Percentiles rank a stretch among this genome's conserved stretches.
Conservation (phyloP, 2,113 vertebrate genomes). For the Ceuthmochares aereus region DNA sequence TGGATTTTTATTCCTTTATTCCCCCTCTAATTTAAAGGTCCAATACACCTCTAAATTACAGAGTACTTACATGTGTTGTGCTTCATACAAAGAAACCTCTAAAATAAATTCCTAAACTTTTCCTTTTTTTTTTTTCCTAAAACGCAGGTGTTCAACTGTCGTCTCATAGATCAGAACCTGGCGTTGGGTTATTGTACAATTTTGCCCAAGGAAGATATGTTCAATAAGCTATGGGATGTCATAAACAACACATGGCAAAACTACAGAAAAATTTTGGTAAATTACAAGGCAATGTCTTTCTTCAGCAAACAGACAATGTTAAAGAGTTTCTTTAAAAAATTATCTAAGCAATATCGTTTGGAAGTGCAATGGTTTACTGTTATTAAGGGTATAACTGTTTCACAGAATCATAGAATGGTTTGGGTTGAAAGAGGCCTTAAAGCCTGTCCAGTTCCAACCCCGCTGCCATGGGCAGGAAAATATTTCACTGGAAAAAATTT, state of each 20-base stretch:
- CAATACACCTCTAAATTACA: background rate
- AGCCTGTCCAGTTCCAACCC: too few species aligned
- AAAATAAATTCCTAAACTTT: background rate
- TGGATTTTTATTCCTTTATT: background rate
- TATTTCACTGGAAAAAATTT: too few species aligned
- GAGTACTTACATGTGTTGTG: background rate
- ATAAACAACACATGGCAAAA: conserved; percentile 92
- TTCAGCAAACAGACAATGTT: background rate
- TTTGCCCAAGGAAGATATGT: conserved; percentile 82
- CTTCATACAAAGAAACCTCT: background rate
- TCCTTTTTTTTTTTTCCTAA: background rate
- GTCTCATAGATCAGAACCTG: conserved; percentile 86
- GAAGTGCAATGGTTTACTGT: background rate
- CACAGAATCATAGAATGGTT: too few species aligned
- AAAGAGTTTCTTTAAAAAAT: background rate
- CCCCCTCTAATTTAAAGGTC: rapidly evolving
- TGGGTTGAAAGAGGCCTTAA: too few species aligned
- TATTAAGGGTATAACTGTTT: background rate
- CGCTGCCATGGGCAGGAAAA: too few species aligned
- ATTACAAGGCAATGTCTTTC: background rate
- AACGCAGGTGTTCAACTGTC: conserved; percentile 90
- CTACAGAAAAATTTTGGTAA: conserved; percentile 92
- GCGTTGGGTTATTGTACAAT: conserved; percentile 91
- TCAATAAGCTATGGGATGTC: conserved; percentile 91
- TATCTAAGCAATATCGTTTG: background rate